phyloP scores from a whole-genome alignment of 64 coral and sea anemone species.

The Porites australiensis region DNA sequence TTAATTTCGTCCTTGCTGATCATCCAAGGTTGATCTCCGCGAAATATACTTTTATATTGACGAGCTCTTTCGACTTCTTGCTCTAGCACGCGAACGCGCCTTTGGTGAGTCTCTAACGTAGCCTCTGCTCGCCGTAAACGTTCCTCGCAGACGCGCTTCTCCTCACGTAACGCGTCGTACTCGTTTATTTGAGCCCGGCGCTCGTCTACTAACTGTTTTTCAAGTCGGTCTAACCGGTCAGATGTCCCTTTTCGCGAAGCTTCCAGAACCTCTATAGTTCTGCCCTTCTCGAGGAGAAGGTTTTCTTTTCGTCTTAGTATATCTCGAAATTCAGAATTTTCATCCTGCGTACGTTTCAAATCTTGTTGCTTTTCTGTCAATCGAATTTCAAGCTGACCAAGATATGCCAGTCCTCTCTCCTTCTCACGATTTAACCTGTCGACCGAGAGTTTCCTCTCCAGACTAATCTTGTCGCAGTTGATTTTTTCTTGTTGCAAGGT shows the following conservation, averaged over 20 bases:
- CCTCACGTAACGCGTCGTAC: conserved; percentile 40
- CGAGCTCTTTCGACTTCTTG: conserved; percentile 60
- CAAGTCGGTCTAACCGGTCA: conserved; percentile 15
- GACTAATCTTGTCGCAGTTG: conserved; percentile 17
- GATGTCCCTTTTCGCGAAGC: conserved; percentile 4
- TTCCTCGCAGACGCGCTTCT: conserved; percentile 61
- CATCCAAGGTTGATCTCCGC: conserved; percentile 84
- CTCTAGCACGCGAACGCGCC: conserved; percentile 69
- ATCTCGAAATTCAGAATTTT: conserved; percentile 53
- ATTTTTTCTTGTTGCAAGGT: conserved; percentile 47
- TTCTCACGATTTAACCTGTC: conserved; percentile 66
- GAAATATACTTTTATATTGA: conserved; percentile 57
- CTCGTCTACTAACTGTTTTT: conserved; percentile 49
- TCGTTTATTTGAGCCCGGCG: conserved; percentile 27
- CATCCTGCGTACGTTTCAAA: conserved; percentile 11
- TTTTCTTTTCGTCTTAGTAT: conserved; percentile 45
- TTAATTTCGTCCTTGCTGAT: conserved; percentile 72
- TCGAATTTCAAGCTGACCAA: conserved; percentile 56
- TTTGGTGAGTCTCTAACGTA: conserved; percentile 46
- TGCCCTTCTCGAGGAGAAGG: conserved; percentile 62
- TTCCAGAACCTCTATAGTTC: conserved; percentile 56
- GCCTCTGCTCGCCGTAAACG: conserved; percentile 49
- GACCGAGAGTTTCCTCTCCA: conserved; percentile 57
- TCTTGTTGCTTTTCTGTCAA: conserved; percentile 43
- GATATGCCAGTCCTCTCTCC: conserved; percentile 44